phyloP scores from a whole-genome alignment of 2,888 invertebrate species.

The Euzophera pinguis region DNA sequence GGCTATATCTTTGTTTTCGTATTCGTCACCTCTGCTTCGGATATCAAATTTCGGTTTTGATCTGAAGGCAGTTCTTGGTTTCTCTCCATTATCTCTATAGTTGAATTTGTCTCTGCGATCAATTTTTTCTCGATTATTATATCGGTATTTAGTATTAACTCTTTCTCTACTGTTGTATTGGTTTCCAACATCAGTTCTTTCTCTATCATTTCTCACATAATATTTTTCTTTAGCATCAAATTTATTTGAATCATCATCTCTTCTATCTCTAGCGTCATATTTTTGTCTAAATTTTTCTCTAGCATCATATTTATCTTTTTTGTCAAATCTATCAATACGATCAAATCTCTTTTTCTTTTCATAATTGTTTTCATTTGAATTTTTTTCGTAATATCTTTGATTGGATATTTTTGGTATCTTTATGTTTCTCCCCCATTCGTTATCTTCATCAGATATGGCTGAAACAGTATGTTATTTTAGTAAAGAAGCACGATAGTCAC shows the following conservation, averaged over 20 bases:
- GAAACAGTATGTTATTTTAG: background rate
- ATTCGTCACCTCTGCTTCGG: background rate
- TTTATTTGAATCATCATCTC: background rate
- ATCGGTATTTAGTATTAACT: background rate
- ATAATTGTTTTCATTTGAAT: background rate
- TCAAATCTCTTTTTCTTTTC: background rate
- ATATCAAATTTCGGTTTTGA: background rate
- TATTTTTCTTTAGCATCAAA: background rate
- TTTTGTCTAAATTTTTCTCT: background rate
- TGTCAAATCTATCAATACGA: background rate
- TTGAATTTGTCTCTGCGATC: background rate
- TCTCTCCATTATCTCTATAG: background rate
- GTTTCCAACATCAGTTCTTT: background rate
- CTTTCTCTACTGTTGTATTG: background rate
- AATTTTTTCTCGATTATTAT: background rate
- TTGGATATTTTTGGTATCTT: background rate
- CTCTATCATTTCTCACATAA: background rate
- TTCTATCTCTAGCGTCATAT: background rate
- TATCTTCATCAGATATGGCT: background rate
- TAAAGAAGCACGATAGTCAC: too few species aligned
- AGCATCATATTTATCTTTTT: background rate
- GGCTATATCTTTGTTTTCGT: background rate
- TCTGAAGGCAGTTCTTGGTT: background rate
- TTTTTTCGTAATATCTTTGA: background rate
- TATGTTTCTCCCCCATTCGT: background rate